These are phyloP conservation scores for Erebia epiphron DNA, from an alignment of 2,888 invertebrate species.

Conservation along the genomic window DNA sequence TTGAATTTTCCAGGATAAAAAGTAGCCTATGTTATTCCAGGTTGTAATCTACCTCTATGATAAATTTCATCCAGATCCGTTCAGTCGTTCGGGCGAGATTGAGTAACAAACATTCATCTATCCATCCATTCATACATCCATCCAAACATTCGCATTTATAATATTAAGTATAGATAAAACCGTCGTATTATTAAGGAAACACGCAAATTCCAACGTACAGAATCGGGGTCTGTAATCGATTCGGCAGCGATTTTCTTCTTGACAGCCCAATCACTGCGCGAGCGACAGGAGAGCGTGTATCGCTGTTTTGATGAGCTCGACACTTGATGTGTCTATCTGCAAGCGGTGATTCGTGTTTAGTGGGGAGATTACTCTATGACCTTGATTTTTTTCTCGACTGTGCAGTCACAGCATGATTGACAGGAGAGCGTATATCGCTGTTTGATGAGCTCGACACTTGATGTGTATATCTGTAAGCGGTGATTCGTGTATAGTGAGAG, in stretches of 20 bases:
- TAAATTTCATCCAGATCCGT: too few relatives aligned
- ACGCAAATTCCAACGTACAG: conserved; percentile 50
- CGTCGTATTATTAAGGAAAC: conserved; percentile 17
- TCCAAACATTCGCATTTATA: too few relatives aligned
- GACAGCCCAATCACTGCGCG: conserved; percentile 67
- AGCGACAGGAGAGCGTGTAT: conserved; percentile 43
- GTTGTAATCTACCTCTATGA: too few relatives aligned
- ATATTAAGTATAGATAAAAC: background rate
- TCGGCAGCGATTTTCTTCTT: conserved; percentile 62
- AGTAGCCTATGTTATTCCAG: too few relatives aligned
- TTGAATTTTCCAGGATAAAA: too few relatives aligned
- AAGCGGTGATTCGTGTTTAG: conserved; percentile 15
- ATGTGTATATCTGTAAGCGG: conserved; percentile 27
- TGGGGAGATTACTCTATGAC: conserved; percentile 13
- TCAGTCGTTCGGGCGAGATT: too few relatives aligned
- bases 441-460: conserved; percentile 30
- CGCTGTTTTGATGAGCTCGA: conserved; percentile 31
- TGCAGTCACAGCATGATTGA: conserved; percentile 59
- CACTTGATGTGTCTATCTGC: conserved; percentile 31
- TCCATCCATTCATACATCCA: too few relatives aligned
- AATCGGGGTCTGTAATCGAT: conserved; percentile 48
- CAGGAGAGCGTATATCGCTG: conserved; percentile 35
- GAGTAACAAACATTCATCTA: too few relatives aligned
- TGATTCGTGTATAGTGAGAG: conserved; percentile 14
- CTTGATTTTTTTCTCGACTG: background rate